These are phyloP conservation scores for Drosophila borborema DNA, from an alignment of 2,888 invertebrate genomes.

Conservation along the genomic window DNA sequence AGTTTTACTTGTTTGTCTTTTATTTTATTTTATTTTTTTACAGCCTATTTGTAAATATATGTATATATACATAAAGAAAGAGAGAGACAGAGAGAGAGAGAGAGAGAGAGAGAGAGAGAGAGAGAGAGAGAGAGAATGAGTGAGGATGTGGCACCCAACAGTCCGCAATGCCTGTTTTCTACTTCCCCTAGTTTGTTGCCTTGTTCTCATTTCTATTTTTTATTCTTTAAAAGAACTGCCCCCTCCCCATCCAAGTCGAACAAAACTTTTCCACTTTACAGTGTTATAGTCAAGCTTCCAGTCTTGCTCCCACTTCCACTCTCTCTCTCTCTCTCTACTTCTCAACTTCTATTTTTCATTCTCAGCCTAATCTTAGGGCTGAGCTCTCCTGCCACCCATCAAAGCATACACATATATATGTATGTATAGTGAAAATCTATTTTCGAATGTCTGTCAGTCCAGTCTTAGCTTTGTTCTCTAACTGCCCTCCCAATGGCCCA, in stretches of 20 bases:
- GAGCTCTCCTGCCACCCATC: slow-evolving; percentile 25
- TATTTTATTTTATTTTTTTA: not conserved
- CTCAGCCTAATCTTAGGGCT: slow-evolving; percentile 11
- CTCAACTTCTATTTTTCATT: slow-evolving; percentile 6
- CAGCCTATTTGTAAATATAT: slow-evolving; percentile 3
- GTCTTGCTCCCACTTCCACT: not conserved
- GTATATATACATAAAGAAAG: not conserved
- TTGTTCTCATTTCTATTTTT: slow-evolving; percentile 24
- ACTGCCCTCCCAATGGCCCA: not conserved
- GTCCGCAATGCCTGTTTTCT: not conserved
- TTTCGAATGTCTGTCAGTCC: slow-evolving; percentile 75
- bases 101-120: not conserved
- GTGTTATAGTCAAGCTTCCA: slow-evolving; percentile 35
- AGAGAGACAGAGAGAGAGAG: not conserved
- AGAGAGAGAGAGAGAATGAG: not conserved
- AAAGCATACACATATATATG: slow-evolving; percentile 15
- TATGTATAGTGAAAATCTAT: slow-evolving; percentile 67
- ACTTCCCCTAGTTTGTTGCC: slow-evolving; percentile 25
- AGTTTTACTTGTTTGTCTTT: slow-evolving; percentile 15
- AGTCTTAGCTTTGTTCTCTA: slow-evolving; percentile 3
- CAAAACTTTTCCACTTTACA: slow-evolving; percentile 76
- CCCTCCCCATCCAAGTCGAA: slow-evolving; percentile 19
- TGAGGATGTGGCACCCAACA: not conserved
- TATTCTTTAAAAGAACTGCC: slow-evolving; percentile 23
- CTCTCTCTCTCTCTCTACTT: not conserved